Percentiles rank a stretch among this genome's conserved stretches.
phyloP scores from a whole-genome alignment of 2,113 vertebrate genomes.

The Dendropsophus ebraccatus region DNA sequence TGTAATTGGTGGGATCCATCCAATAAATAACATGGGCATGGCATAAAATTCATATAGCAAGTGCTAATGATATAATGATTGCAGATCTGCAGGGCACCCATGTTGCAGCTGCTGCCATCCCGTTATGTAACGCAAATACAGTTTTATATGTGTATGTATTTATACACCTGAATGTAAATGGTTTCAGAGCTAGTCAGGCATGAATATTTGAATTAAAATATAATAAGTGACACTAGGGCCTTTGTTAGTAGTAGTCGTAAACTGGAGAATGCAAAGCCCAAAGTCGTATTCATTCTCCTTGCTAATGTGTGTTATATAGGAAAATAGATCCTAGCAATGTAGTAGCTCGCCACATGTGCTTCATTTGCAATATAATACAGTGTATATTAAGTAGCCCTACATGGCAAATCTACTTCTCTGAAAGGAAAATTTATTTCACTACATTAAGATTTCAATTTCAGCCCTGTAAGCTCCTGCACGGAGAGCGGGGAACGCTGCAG shows the following conservation, averaged over 20 bases:
- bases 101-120: background rate
- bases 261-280: constrained; percentile 32
- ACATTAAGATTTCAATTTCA: constrained; percentile 61
- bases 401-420: constrained; percentile 58
- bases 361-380: constrained; percentile 61
- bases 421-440: constrained; percentile 61
- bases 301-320: constrained; percentile 51
- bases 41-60: background rate
- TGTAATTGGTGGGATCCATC: background rate
- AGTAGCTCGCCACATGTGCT: constrained; percentile 53
- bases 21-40: background rate
- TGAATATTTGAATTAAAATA: constrained; percentile 24
- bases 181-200: background rate
- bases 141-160: constrained; percentile 5
- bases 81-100: background rate
- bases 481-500: constrained; percentile 59
- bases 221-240: constrained; percentile 31
- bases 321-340: constrained; percentile 38
- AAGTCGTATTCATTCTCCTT: constrained; percentile 8
- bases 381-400: constrained; percentile 63
- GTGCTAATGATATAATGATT: background rate
- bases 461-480: constrained; percentile 54
- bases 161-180: constrained; percentile 24
- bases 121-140: background rate
- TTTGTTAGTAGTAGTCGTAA: constrained; percentile 36